Evolutionary conservation across 2,113 vertebrate genomes (phyloP), one percentile per base, ranked within the genome.

Genomic region (Lepus americanus): DNA sequence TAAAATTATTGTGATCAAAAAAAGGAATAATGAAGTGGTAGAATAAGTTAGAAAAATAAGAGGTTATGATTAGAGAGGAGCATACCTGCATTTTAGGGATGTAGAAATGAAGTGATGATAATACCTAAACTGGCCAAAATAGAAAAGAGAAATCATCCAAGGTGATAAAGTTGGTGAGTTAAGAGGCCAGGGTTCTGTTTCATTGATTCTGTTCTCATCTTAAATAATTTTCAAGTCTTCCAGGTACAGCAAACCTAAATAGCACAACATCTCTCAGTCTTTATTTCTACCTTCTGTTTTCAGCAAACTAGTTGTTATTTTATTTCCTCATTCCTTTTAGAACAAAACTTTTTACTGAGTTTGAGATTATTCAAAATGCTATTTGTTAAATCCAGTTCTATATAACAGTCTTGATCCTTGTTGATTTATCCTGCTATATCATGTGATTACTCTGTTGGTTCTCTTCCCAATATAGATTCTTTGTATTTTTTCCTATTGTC

Each of bases 141-240:
- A 11, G 55, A 80, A 88, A 84, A 79, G 27, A 80, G 53, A 85
- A 78, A 63, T 78, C 16, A 81, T 44, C 9, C 17, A 63, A 85
- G 27, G 13, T 80, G 51, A n/a, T 92, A 27, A 76, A 49, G 36
- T 89, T 20, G 29, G 78, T 92, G 72, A 91, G 59, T 59, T 33
- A 22, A 85, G 72, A 84, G 36, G 39, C 51, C 31, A 61, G 36
- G 74, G 63, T 77, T 96, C 19, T 25, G 64, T 7, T 69, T n/a
- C 51, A 36, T 27, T 69, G 19, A 84, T 59, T 77, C 9, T 87
- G 5, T 88, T 49, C 59, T 64, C 31, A 23, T n/a, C 4, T 74
- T 59, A 89, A 79, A 89, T 16, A 74, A 25, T 89, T 89, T 92
- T 81, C 16, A 70, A 20, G 51, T 89, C 25, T 92, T 70, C 13